Evolutionary conservation across 2,113 vertebrate species (phyloP).

Genomic region (Dolichallabes microphthalmus): DNA sequence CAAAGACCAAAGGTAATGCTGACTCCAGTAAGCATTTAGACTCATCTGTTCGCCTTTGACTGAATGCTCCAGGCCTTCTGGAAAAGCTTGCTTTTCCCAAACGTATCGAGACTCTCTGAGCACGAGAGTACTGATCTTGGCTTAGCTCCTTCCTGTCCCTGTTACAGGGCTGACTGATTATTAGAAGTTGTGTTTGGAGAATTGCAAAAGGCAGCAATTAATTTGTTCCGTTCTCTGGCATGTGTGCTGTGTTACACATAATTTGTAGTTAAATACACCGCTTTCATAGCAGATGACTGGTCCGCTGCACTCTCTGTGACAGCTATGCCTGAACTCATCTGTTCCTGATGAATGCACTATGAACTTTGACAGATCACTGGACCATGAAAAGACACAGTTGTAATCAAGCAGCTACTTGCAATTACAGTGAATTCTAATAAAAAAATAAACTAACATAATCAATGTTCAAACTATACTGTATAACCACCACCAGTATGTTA

Average conservation of each 20-base stretch:
- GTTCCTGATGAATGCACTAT: slow-evolving; percentile 1
- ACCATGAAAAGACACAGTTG: background rate
- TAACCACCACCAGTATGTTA: background rate
- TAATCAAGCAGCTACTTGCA: background rate
- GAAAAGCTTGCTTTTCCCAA: slow-evolving; percentile 19
- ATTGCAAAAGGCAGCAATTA: slow-evolving; percentile 24
- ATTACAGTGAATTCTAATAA: background rate
- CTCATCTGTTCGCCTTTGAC: slow-evolving; percentile 33
- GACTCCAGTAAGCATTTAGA: slow-evolving; percentile 16
- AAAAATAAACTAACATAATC: slow-evolving; percentile 4
- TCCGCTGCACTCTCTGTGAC: background rate
- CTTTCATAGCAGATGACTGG: slow-evolving; percentile 7
- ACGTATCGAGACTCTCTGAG: background rate
- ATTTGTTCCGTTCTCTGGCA: slow-evolving; percentile 25
- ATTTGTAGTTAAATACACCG: background rate
- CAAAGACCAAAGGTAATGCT: slow-evolving; percentile 43
- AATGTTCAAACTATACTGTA: background rate
- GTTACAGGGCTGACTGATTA: slow-evolving; percentile 18
- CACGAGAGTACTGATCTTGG: background rate
- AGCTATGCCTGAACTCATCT: slow-evolving; percentile 4
- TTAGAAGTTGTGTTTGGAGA: slow-evolving; percentile 17
- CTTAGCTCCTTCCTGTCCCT: slow-evolving; percentile 7
- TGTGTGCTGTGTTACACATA: slow-evolving; percentile 11
- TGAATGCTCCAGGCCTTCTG: slow-evolving; percentile 3
- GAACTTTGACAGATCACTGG: slow-evolving; percentile 15